These are phyloP conservation scores for Luperina nickerlii DNA, from an alignment of 2,888 invertebrate species.

Conservation along the genomic window DNA sequence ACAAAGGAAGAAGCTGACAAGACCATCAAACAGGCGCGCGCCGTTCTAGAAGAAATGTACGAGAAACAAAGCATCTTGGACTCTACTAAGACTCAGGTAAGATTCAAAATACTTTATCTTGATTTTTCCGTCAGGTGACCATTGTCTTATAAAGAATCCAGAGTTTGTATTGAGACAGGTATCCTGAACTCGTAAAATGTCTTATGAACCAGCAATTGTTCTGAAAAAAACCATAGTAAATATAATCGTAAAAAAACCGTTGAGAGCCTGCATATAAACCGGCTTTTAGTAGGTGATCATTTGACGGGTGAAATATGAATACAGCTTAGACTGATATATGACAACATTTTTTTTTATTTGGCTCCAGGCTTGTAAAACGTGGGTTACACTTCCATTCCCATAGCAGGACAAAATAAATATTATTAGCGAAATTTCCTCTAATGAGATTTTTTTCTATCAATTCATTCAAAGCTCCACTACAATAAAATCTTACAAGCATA, in stretches of 20 bases:
- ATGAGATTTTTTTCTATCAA: background rate
- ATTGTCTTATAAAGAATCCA: background rate
- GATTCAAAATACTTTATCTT: background rate
- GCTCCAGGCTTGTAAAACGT: background rate
- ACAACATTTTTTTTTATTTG: too few species aligned
- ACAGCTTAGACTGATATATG: background rate
- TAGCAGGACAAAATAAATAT: background rate
- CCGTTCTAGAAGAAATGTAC: conserved; percentile 97
- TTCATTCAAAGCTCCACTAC: background rate
- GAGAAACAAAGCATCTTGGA: conserved; percentile 97
- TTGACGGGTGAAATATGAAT: background rate
- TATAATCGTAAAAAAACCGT: background rate
- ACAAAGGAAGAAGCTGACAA: conserved; percentile 98
- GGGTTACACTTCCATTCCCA: too few species aligned
- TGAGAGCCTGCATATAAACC: background rate
- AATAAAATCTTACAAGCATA: too few species aligned
- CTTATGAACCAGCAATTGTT: too few species aligned
- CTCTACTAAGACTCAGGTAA: conserved; percentile 95
- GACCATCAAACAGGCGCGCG: conserved; percentile 94
- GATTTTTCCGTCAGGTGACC: background rate
- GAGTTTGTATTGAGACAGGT: too few species aligned
- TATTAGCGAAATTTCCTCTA: background rate
- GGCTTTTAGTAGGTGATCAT: background rate
- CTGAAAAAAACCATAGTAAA: background rate
- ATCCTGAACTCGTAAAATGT: background rate